Conservation (phyloP, 2,113 vertebrate species). For the Protomyctophum bolini region DNA sequence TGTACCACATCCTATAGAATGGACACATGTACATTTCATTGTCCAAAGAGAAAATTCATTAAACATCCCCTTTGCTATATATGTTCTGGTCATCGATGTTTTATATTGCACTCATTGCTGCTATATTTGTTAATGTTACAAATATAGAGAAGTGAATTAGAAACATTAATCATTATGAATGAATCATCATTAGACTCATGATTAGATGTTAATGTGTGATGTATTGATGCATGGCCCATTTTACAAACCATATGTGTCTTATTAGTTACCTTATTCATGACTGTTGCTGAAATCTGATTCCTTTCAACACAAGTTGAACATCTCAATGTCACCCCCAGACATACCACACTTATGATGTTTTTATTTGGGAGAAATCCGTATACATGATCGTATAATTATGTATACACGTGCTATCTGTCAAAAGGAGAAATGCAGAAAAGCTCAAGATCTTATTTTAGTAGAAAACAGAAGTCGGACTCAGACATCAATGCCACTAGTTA, state of each 20-base stretch:
- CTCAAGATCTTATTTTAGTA: too few relatives aligned
- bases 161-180: constrained; percentile 9
- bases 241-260: constrained; percentile 30
- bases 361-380: too few relatives aligned
- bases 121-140: constrained; percentile 64
- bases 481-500: too few relatives aligned
- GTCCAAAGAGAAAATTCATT: constrained; percentile 75
- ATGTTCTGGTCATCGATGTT: constrained; percentile 69
- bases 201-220: constrained; percentile 54
- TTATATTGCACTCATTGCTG: constrained; percentile 50
- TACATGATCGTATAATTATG: too few relatives aligned
- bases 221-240: constrained; percentile 65
- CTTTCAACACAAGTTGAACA: background rate
- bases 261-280: too few relatives aligned
- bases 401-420: too few relatives aligned
- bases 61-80: constrained; percentile 79
- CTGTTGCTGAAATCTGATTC: too few relatives aligned
- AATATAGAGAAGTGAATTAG: constrained; percentile 1
- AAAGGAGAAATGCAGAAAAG: too few relatives aligned
- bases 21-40: constrained; percentile 77
- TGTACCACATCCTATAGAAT: constrained; percentile 67
- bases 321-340: constrained; percentile 14
- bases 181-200: constrained; percentile 18
- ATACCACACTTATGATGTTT: too few relatives aligned
- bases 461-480: too few relatives aligned